Conservation (phyloP, 2,113 vertebrate genomes). For the Trogon melanurus region DNA sequence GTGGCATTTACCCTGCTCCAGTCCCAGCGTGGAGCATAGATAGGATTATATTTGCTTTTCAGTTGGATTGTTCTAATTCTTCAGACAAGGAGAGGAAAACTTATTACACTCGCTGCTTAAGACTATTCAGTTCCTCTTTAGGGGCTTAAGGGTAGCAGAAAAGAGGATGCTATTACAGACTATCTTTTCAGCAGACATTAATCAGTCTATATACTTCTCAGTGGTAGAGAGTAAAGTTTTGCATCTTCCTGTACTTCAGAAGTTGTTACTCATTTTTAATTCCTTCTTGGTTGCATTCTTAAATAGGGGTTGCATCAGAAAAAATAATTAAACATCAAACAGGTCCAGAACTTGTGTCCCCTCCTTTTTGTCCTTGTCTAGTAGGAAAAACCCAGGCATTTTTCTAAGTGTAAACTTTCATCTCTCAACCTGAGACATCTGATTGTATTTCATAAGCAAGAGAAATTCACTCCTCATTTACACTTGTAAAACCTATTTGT, state of each 20-base stretch:
- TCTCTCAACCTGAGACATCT: background rate
- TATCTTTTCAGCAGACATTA: background rate
- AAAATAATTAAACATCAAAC: background rate
- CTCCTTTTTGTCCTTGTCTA: background rate
- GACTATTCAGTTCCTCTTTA: background rate
- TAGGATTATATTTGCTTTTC: constrained; percentile 39
- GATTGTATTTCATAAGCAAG: background rate
- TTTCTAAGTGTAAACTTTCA: background rate
- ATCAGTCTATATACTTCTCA: background rate
- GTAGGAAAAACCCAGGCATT: background rate
- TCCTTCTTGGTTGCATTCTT: background rate
- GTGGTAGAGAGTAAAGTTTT: background rate
- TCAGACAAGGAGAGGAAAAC: background rate
- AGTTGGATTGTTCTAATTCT: constrained; percentile 38
- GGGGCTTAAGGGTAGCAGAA: background rate
- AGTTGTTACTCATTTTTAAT: background rate
- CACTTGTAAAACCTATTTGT: background rate
- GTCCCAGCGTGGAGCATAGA: constrained; percentile 7
- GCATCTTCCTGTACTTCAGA: background rate
- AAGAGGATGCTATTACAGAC: background rate
- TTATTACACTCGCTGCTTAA: background rate
- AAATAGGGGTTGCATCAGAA: background rate
- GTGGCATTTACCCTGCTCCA: constrained; percentile 33
- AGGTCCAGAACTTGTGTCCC: background rate
- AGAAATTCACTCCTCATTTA: background rate